These are phyloP conservation scores for Phytoseiulus persimilis DNA, from an alignment of 2,888 invertebrate genomes.

Conservation along the genomic window DNA sequence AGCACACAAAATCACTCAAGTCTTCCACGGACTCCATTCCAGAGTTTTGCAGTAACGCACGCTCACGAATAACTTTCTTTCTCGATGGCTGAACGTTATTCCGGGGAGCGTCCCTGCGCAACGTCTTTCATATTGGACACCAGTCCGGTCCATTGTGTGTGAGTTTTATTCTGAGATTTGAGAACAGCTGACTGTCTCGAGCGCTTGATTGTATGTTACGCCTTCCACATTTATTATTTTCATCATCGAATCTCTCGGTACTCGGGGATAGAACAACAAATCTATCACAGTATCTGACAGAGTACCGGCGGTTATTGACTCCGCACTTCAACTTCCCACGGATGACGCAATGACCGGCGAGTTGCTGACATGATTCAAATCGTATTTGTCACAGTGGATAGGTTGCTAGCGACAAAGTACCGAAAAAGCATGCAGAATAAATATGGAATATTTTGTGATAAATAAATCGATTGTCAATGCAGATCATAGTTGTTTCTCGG, in stretches of 20 bases:
- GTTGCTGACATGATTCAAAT: background rate
- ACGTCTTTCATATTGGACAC: background rate
- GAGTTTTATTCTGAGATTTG: background rate
- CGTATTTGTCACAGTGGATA: background rate
- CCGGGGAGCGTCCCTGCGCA: background rate
- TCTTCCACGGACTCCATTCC: constrained; percentile 38
- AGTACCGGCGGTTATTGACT: too few species aligned
- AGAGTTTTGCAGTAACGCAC: background rate
- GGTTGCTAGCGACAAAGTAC: background rate
- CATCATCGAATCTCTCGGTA: background rate
- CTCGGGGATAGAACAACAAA: background rate
- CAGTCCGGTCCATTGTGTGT: background rate
- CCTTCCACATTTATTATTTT: background rate
- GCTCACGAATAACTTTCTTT: background rate
- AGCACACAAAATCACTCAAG: constrained; percentile 38
- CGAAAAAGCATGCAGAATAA: background rate
- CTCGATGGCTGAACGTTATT: background rate
- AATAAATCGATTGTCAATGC: background rate
- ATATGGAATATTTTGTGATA: background rate
- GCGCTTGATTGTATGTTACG: background rate
- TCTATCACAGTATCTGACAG: background rate
- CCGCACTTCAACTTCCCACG: too few species aligned
- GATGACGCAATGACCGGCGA: background rate
- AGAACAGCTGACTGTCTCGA: background rate
- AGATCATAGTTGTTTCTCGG: background rate